Evolutionary conservation across 2,888 invertebrate genomes (phyloP), one percentile per base, ranked within the genome.

Genomic region (Dasysyrphus albostriatus): DNA sequence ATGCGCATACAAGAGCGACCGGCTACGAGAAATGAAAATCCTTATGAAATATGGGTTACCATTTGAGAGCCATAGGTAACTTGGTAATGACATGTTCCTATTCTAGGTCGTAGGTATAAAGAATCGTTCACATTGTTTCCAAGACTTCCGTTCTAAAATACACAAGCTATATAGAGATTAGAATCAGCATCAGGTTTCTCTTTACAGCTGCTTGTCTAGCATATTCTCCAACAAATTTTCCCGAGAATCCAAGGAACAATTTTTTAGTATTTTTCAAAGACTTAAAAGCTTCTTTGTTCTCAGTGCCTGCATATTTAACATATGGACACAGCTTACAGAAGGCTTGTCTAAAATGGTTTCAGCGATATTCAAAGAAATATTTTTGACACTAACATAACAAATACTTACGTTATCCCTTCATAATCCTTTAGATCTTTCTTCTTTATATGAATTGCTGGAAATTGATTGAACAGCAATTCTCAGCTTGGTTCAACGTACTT

Each of bases 221-320:
- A 89, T 97, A 94, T 91, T 98, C 98, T 8, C 97, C 97, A 72
- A 96, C 94, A 91, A 95, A 97, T 90, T 95, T 95, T 85, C 96
- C 94, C 19, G 90, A 90, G 72, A 91, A 92, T 0, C 90, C 89
- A 1, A 93, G 89, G 39, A 93, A 92, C 6, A 91, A 89, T 83
- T 93, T 91, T n/a, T 92, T 92, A 0, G 90, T 90, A 32, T 90
- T 89, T 10, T 90, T 90, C 37, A 98, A n/a, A n/a, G n/a, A n/a
- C n/a, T n/a, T n/a, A n/a, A n/a, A n/a, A n/a, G n/a, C n/a, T n/a
- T n/a, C n/a, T 74, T 94, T 93, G 92, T 97, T 95, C 12, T 97
- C 97, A 0, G 98, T 96, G 47, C 99, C 99, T 0, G 99, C 99
- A 94, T 96, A 99, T 88, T 97, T 96, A 5, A 99, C 98, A 99